Base-by-base conservation (phyloP, 2,888 invertebrate species). In the Balanococcus diminutus region DNA sequence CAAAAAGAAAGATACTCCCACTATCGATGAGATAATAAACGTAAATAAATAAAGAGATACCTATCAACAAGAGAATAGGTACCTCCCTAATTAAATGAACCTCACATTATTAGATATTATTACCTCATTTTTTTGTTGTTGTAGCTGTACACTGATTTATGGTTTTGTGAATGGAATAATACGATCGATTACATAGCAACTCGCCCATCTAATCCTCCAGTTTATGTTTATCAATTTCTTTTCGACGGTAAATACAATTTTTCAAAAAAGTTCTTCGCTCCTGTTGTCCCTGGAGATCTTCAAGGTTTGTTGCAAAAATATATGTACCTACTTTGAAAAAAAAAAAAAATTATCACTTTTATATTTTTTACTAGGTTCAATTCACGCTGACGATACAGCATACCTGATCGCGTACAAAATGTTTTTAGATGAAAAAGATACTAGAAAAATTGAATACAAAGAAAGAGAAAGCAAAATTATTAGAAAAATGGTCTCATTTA, bases 101-200 rank as follows among this genome's bases (percentile, higher is more conserved):
- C n/a, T n/a, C n/a, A n/a, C n/a, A n/a, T n/a, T n/a, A n/a, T n/a
- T n/a, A n/a, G n/a, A n/a, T n/a, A n/a, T n/a, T n/a, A n/a, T n/a
- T 46, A 46, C n/a, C 46, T 46, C 16, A 5, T 46, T 46, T 46
- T 46, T 42, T 46, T 46, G 16, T 46, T 46, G 1, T 46, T 46
- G 46, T 46, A 46, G 67, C 67, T 67, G 5, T 67, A 28, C 5
- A 28, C 67, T 2, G 67, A 67, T 67, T 28, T 67, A 67, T 67
- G 67, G 67, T 67, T 67, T 67, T 67, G 28, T 16, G 67, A 67
- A 67, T 67, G 67, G 67, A 67, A 67, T 28, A 67, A 67, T 31
- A 14, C 14, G 4, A 28, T 67, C 6, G 67, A 67, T 28, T 28
- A 14, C 4, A 5, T 28, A 16, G 28, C 67, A 1, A 67, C 25